Evolutionary conservation across 2,113 vertebrate genomes (phyloP).

Genomic region (Eonycteris spelaea): DNA sequence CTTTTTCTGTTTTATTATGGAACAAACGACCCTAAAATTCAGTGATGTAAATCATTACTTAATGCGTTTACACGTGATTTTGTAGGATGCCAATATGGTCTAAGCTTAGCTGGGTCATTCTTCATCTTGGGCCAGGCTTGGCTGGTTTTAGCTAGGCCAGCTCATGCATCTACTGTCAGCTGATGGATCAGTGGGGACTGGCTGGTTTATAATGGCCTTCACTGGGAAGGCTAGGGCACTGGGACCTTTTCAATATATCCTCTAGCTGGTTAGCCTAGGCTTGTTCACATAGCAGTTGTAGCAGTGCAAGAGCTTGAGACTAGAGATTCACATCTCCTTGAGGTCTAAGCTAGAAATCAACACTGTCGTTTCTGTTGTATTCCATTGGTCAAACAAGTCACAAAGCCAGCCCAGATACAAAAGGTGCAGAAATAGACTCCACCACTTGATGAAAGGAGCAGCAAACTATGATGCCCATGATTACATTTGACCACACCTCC

Average conservation of each 20-base stretch:
- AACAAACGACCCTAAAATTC: not conserved
- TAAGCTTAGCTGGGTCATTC: not conserved
- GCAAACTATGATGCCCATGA: not conserved
- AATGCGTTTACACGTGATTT: not conserved
- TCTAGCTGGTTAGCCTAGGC: not conserved
- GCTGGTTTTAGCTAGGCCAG: not conserved
- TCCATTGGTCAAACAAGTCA: conserved; percentile 1
- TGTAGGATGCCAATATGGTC: not conserved
- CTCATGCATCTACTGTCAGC: not conserved
- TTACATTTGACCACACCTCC: not conserved
- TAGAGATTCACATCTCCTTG: not conserved
- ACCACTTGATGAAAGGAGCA: not conserved
- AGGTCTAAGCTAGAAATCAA: not conserved
- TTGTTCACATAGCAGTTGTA: not conserved
- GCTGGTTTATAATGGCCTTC: not conserved
- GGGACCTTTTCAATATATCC: not conserved
- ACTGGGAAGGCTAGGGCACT: not conserved
- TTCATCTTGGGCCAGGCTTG: not conserved
- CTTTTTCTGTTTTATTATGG: not conserved
- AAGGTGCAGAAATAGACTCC: not conserved
- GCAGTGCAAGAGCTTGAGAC: not conserved
- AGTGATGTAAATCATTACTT: not conserved
- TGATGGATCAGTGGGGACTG: not conserved
- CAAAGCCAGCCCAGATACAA: not conserved
- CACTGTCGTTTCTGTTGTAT: not conserved